These are phyloP conservation scores for Hemaris fuciformis DNA, from an alignment of 2,888 invertebrate species.

Conservation along the genomic window DNA sequence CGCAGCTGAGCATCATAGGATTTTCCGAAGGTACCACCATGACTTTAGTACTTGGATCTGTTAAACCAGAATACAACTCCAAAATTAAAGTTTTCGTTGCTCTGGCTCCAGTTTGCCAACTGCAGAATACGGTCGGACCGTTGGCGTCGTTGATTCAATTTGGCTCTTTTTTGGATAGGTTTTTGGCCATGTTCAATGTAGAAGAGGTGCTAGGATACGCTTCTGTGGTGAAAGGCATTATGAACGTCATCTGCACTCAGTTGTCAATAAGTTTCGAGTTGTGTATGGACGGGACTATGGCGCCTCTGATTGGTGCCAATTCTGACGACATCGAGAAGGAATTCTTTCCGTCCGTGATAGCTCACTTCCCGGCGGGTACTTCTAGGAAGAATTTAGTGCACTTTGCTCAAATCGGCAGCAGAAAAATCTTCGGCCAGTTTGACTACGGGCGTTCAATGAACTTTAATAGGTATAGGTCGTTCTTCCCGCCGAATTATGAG, in stretches of 20 bases:
- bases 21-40: conserved; percentile 84
- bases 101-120: conserved; percentile 36
- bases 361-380: conserved; percentile 35
- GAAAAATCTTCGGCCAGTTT: conserved; percentile 29
- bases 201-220: conserved; percentile 16
- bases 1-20: conserved; percentile 82
- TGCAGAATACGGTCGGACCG: conserved; percentile 25
- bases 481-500: conserved; percentile 28
- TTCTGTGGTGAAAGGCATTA: conserved; percentile 18
- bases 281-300: conserved; percentile 19
- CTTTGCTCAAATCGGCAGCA: conserved; percentile 32
- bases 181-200: neutral
- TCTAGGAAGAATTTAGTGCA: conserved; percentile 39
- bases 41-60: conserved; percentile 74
- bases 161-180: neutral
- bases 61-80: conserved; percentile 77
- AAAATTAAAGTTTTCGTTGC: conserved; percentile 77
- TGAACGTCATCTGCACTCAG: conserved; percentile 15
- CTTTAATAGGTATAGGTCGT: conserved; percentile 25
- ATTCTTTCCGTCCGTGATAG: conserved; percentile 26
- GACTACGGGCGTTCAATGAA: conserved; percentile 35
- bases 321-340: conserved; percentile 28
- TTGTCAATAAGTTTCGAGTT: conserved; percentile 18
- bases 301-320: conserved; percentile 27
- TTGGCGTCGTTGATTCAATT: conserved; percentile 5